Base-by-base conservation (phyloP, 1,140 invertebrate genomes). In the Penaeus vannamei region DNA sequence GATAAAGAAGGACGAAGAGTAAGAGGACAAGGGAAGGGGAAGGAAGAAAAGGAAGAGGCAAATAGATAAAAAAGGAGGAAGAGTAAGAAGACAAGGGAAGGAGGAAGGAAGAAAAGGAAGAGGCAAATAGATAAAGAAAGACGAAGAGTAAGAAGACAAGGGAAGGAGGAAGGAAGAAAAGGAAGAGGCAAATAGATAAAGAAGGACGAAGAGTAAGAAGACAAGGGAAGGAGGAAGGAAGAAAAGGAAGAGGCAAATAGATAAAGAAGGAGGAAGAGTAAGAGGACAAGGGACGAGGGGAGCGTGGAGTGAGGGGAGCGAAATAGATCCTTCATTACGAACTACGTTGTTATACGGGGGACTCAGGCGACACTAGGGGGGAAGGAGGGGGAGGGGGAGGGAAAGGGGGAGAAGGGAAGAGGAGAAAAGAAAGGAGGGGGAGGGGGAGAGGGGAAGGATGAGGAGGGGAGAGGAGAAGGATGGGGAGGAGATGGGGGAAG, bases 381-480 rank as follows among this genome's bases (percentile, higher is more conserved):
- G 80, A 29, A 36, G 60, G 80, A 82, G 46, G 60, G 80, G 46
- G 80, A 23, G 53, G 60, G 80, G 59, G 79, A 81, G 79, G 59
- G 79, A 26, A 60, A 22, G 46, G 42, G 19, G 42, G 60, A 14
- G 64, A 60, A 84, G 82, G 64, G 80, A 53, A 2, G 53, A 36
- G 59, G 36, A 53, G 81, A 61, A 2, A 23, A n/a, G 17, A 8
- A 23, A 8, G 66, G n/a, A 23, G 32, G 66, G 66, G 22, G 7
- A 69, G 23, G 66, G 23, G 23, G 36, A 36, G 36, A 36, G 36
- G 5, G 2, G 36, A 36, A 5, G 36, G n/a, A 23, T 14, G 23
- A n/a, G 69, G n/a, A n/a, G 5, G 23, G 36, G 20, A 72, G 19
- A 10, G 69, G 29, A 10, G 66, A 29, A 14, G 66, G n/a, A 23